Conservation (phyloP, 2,797 vertebrate genomes). For the Thripadectes ignobilis region DNA sequence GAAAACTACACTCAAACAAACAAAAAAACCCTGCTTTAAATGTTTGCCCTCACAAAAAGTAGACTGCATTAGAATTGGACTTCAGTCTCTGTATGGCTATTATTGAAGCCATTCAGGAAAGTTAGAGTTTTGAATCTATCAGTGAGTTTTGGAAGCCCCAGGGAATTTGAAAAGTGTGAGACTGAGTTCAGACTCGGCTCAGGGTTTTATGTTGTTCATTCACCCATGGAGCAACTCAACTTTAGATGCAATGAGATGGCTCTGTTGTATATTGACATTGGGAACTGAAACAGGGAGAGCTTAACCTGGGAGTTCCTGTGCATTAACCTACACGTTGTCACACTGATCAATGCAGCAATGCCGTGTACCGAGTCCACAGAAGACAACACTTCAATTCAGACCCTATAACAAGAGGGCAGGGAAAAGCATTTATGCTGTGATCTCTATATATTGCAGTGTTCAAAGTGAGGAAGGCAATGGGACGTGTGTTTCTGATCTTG, state of each 20-base stretch:
- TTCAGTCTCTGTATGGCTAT: neutral
- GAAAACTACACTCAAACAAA: neutral
- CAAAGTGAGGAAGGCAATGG: neutral
- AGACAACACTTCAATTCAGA: neutral
- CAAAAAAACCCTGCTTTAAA: neutral
- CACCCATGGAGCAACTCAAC: neutral
- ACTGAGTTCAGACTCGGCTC: neutral
- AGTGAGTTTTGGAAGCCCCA: neutral
- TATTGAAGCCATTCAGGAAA: neutral
- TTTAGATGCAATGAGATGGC: neutral
- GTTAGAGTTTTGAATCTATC: neutral
- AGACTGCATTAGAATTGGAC: neutral
- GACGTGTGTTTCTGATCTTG: neutral
- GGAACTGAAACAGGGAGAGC: neutral
- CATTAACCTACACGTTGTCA: neutral
- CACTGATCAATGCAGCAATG: neutral
- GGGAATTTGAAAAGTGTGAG: neutral
- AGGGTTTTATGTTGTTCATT: neutral
- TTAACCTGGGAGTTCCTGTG: neutral
- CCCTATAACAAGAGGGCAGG: neutral
- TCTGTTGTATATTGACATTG: neutral
- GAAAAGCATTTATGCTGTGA: neutral
- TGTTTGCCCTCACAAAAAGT: neutral
- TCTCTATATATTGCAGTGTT: neutral
- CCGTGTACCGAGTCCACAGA: rapidly evolving